phyloP scores from a whole-genome alignment of 37 sponge, comb jelly and placozoan species.

The Aplysina aerophoba region DNA sequence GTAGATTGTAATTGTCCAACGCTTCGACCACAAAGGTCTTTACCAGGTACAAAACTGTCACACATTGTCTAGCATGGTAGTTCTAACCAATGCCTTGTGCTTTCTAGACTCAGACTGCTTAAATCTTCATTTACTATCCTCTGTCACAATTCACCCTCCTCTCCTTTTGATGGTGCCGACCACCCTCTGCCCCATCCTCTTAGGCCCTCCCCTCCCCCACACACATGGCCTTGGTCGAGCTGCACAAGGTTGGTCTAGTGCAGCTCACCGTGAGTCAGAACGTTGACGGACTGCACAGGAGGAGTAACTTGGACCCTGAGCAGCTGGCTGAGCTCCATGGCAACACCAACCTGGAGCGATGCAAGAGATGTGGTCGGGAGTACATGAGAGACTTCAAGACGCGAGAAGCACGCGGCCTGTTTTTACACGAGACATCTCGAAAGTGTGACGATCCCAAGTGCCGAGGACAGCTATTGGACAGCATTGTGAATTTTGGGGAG shows the following conservation, averaged over 20 bases:
- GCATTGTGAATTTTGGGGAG: slow-evolving; percentile 92
- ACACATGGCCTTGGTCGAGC: slow-evolving; percentile 86
- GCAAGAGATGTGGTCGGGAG: slow-evolving; percentile 73
- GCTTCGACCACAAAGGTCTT: too few relatives aligned
- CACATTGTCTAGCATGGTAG: too few relatives aligned
- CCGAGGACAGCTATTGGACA: slow-evolving; percentile 67
- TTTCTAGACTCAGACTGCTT: too few relatives aligned
- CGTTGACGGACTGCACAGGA: slow-evolving; percentile 85
- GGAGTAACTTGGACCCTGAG: slow-evolving; percentile 71
- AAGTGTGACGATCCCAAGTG: slow-evolving; percentile 82
- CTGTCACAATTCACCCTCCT: too few relatives aligned
- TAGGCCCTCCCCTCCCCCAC: slow-evolving; percentile 76
- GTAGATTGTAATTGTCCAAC: too few relatives aligned
- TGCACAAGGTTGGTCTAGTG: slow-evolving; percentile 73
- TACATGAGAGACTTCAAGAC: slow-evolving; percentile 90
- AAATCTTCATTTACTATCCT: too few relatives aligned
- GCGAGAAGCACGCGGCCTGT: slow-evolving; percentile 57
- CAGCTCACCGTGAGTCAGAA: slow-evolving; percentile 86
- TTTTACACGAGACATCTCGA: slow-evolving; percentile 73
- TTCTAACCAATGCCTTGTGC: too few relatives aligned
- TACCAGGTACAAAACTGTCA: too few relatives aligned
- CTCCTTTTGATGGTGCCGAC: too few relatives aligned
- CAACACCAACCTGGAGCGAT: slow-evolving; percentile 89
- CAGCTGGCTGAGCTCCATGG: slow-evolving; percentile 89
- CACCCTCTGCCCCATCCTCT: too few relatives aligned